These are phyloP conservation scores for Drosophila rellima DNA, from an alignment of 2,888 invertebrate species.

Conservation along the genomic window DNA sequence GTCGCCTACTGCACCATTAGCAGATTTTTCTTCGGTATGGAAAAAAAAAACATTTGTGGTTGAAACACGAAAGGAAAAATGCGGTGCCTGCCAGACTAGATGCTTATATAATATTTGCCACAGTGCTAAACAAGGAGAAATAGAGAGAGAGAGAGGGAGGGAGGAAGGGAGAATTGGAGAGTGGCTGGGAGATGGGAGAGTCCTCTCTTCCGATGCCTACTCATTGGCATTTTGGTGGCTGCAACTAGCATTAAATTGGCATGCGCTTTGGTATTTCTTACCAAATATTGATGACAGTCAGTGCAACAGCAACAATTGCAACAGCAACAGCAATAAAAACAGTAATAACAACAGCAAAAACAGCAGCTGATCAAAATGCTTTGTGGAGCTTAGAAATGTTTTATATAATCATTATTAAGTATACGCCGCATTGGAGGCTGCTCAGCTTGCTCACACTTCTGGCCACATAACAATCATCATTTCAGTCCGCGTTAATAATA, in stretches of 20 bases:
- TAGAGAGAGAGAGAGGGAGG: not conserved
- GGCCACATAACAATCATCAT: conserved; percentile 33
- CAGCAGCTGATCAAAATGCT: conserved; percentile 10
- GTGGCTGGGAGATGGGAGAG: conserved; percentile 23
- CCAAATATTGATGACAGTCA: conserved; percentile 73
- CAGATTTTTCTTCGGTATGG: conserved; percentile 58
- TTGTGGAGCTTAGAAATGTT: conserved; percentile 34
- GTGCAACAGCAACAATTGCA: conserved; percentile 28
- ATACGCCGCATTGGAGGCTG: conserved; percentile 43
- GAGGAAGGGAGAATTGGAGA: not conserved
- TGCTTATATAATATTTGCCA: conserved; percentile 65
- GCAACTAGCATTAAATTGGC: conserved; percentile 55
- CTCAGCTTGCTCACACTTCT: conserved; percentile 13
- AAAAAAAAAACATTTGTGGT: conserved; percentile 52
- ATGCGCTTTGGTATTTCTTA: conserved; percentile 66
- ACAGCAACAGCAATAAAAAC: conserved; percentile 13
- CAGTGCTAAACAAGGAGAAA: conserved; percentile 35
- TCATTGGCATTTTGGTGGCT: conserved; percentile 8
- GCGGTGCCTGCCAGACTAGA: conserved; percentile 54
- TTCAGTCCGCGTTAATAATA: conserved; percentile 29
- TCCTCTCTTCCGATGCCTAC: conserved; percentile 27
- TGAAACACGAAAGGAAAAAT: conserved; percentile 64
- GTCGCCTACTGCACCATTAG: conserved; percentile 70
- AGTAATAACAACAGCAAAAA: too few species aligned
- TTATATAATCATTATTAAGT: conserved; percentile 50